Evolutionary conservation across 2,797 vertebrate genomes (phyloP), one percentile per base, ranked within the genome.

Genomic region (Sebastes elongatus): DNA sequence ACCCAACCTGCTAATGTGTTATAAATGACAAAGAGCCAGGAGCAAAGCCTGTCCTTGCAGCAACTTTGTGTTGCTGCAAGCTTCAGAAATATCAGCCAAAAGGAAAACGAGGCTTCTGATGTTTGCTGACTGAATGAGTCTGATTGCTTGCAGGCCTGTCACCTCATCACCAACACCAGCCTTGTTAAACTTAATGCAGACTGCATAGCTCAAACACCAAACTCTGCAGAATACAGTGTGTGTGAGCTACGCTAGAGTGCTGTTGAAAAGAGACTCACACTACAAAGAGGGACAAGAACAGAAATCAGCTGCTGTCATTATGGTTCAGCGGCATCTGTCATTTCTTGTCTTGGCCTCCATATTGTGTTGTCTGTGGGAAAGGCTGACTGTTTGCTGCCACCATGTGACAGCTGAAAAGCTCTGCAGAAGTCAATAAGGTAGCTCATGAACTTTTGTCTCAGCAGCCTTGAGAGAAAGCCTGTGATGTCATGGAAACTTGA

Each of bases 11-110:
- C 62, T 83, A 89, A 90, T 85, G 81, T 89, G 81, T 78, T 60
- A 91, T 88, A 91, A 93, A 91, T 82, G 80, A 92, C 86, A 88
- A 86, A 82, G 68, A 56, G 86, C 86, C 80, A 71, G 64, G 32
- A 80, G 86, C 83, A 6, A 63, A 75, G 86, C 8, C 56, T 81
- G 83, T 71, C 90, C 84, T 89, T 87, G 78, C 83, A 80, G 59
- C 70, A 77, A 80, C 71, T 79, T 67, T 57, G 68, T n/a, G 23
- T 55, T 28, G 72, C 81, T 72, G 42, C 64, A 35, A 30, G 80
- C 74, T 71, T 74, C 61, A 74, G 78, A 90, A 88, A 82, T 76
- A 88, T 71, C 68, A 83, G 71, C 80, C 86, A 64, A 77, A 74
- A 67, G 78, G 74, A 77, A 76, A 80, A 68, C 7, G 3, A 20